Base-by-base conservation (phyloP, 2,113 vertebrate genomes). In the Catagonus wagneri region DNA sequence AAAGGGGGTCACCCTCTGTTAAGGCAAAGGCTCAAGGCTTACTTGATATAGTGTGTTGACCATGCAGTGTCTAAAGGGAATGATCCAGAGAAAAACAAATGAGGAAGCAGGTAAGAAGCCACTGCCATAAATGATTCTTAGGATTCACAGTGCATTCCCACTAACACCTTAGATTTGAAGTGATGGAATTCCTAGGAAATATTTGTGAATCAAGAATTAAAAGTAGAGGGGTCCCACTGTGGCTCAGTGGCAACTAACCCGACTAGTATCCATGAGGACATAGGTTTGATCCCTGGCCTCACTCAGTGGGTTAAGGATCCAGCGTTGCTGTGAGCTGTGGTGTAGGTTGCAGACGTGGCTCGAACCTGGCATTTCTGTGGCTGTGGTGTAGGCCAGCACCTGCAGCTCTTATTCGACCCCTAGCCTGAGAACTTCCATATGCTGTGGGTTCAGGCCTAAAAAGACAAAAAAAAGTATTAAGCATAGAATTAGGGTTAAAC, bases 201-300 rank as follows among this genome's bases (percentile, higher is more conserved):
- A 71, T n/a, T 68, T 44, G 58, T 83, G 80, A 83, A 60, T 44
- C 36, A 11, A 90, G 61, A 63, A 68, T 92, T 93, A 95, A 93
- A 96, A 89, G 56, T 94, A 78, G 44, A 44, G 44, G 44, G 5
- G 44, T 44, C 44, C 8, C 44, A 44, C 8, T 44, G 4, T 8
- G 8, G 44, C 44, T 44, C 44, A 44, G 44, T 8, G 8, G 44
- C 8, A 44, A 44, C 44, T 6, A 44, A 4, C 44, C 44, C 44
- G 8, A 44, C 44, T 44, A 44, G 44, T 44, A 44, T 44, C 44
- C 44, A 44, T 44, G 44, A 44, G 44, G 44, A 44, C 8, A 8
- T 44, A 8, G 44, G 44, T 44, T 44, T 44, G 44, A 4, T 44
- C 44, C 44, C 44, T 44, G 44, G 44, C 44, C 44, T 44, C 44